phyloP scores from a whole-genome alignment of 2,113 vertebrate species.

The Amazona guildingii region DNA sequence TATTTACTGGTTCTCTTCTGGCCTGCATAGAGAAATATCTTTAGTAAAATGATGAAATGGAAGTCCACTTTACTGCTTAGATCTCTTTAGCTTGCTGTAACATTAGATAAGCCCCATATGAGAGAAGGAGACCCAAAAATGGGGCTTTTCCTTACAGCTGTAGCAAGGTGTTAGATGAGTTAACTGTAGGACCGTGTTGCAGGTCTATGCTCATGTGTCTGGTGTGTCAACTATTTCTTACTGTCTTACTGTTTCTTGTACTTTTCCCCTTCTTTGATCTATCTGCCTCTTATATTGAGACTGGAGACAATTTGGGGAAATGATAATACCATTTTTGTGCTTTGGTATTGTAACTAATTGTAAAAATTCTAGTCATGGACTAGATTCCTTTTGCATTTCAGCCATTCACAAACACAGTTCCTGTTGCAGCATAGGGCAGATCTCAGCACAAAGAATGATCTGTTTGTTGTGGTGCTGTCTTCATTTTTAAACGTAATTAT shows the following conservation, averaged over 20 bases:
- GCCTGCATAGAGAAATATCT: background rate
- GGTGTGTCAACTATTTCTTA: background rate
- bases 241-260: background rate
- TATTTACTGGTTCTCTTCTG: background rate
- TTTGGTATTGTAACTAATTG: background rate
- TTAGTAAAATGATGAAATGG: background rate
- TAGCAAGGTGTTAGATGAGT: background rate
- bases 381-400: background rate
- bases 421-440: background rate
- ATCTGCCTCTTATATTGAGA: background rate
- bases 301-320: background rate
- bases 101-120: background rate
- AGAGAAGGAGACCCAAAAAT: background rate
- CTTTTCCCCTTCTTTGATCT: background rate
- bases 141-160: background rate
- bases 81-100: background rate
- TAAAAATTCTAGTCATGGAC: background rate
- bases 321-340: background rate
- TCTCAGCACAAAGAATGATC: background rate
- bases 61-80: background rate
- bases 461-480: background rate
- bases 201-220: background rate
- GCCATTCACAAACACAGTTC: background rate
- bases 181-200: background rate
- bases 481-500: background rate